Conservation (phyloP, 2,797 vertebrate genomes). For the Jordanella pulchra region DNA sequence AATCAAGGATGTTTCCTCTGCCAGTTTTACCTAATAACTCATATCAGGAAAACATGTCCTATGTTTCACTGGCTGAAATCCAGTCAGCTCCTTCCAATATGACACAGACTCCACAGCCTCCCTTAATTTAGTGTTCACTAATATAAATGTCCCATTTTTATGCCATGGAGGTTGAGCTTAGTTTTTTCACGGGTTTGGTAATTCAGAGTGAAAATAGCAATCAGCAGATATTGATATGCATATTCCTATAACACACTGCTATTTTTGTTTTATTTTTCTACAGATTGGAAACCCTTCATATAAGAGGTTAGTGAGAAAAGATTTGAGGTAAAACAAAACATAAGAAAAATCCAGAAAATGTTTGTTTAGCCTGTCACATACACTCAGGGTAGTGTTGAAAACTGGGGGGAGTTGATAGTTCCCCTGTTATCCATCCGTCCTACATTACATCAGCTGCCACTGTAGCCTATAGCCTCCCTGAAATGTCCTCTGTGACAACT, state of each 20-base stretch:
- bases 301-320: neutral
- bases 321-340: slow-evolving; percentile 53
- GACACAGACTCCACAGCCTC: neutral
- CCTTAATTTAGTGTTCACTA: neutral
- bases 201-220: slow-evolving; percentile 9
- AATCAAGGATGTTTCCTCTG: slow-evolving; percentile 21
- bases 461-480: slow-evolving; percentile 23
- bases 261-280: slow-evolving; percentile 13
- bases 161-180: neutral
- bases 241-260: slow-evolving; percentile 6
- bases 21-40: slow-evolving; percentile 36
- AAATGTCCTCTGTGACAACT: slow-evolving; percentile 47
- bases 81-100: slow-evolving; percentile 7
- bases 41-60: slow-evolving; percentile 20
- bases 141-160: slow-evolving; percentile 8
- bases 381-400: slow-evolving; percentile 45
- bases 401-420: slow-evolving; percentile 48
- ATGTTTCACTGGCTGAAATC: slow-evolving; percentile 29
- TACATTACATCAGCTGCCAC: slow-evolving; percentile 45
- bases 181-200: neutral
- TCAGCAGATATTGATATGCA: neutral
- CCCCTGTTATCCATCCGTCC: slow-evolving; percentile 60
- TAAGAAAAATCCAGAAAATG: slow-evolving; percentile 22
- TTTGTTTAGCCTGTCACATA: slow-evolving; percentile 47
- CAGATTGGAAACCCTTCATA: too few relatives aligned